Evolutionary conservation across 1,140 invertebrate genomes (phyloP), one percentile per base, ranked within the genome.

Genomic region (Riptortus pedestris): DNA sequence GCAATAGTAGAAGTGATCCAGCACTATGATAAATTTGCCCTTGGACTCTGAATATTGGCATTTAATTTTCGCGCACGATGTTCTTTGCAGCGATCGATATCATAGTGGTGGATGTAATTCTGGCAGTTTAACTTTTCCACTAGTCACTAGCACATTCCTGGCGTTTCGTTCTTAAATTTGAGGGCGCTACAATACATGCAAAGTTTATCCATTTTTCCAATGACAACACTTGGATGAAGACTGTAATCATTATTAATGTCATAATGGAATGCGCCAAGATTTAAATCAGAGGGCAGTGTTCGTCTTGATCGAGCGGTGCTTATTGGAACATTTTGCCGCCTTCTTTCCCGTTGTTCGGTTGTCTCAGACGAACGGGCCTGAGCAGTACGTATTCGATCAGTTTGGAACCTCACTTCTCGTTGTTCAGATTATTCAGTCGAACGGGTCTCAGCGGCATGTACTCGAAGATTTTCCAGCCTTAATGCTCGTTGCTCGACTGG

Each of bases 41-140:
- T 48, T 11, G 45, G 4, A 48, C 45, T 20, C 18, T 48, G 45
- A 48, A 48, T 16, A 4, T 48, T 48, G 45, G 45, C 45, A 48
- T 66, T 62, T 66, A 63, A 51, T 65, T 63, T 60, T 69, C 48
- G 45, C 66, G 52, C 52, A 72, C 68, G 43, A 69, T 68, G 68
- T 70, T 70, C 26, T 63, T 69, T 60, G 69, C 71, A 73, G 70
- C 69, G 74, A 69, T 67, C 71, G 72, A 70, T 69, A n/a, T 66
- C 57, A 66, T 69, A 64, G 66, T 64, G 69, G 67, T 60, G 29
- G 16, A 20, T 26, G 9, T 33, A 70, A 62, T 66, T 33, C 33
- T 31, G n/a, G n/a, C n/a, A 68, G 65, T 67, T 64, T 66, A 11
- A 68, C 62, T 61, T 70, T 70, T 45, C 66, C 67, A 66, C 45